Evolutionary conservation across 92 coral and sea anemone species (phyloP).

Genomic region (Desmophyllum pertusum): DNA sequence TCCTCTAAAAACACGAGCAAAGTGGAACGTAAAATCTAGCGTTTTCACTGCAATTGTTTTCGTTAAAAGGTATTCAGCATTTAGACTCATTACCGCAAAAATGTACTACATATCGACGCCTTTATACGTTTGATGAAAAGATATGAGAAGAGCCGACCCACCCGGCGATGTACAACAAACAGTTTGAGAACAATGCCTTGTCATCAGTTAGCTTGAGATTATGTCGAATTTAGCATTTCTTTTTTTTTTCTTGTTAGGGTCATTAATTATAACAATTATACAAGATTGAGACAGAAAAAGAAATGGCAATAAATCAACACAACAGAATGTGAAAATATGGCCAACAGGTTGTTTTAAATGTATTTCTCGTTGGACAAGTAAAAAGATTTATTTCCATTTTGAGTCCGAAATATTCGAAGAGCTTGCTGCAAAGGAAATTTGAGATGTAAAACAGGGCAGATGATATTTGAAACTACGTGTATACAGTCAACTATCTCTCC

Average conservation of each 20-base stretch:
- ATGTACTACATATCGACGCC: slow-evolving; percentile 6
- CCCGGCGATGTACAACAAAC: slow-evolving; percentile 14
- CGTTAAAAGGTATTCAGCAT: slow-evolving; percentile 20
- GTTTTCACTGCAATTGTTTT: neutral
- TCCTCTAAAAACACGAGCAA: neutral
- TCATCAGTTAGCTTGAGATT: neutral
- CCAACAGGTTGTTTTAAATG: neutral
- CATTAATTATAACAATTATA: neutral
- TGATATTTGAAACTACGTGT: neutral
- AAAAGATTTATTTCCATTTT: neutral
- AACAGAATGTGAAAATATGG: neutral
- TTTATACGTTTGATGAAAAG: slow-evolving; percentile 12
- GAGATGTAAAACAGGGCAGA: neutral
- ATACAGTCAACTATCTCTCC: too few relatives aligned
- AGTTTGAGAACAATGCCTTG: neutral
- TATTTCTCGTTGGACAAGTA: neutral
- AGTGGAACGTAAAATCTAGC: neutral
- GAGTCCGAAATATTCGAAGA: neutral
- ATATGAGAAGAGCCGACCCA: neutral
- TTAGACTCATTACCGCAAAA: slow-evolving; percentile 29
- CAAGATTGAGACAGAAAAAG: neutral
- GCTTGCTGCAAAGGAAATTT: neutral
- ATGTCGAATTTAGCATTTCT: neutral
- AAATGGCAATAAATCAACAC: neutral
- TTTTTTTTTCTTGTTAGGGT: neutral